A percentile compares a stretch with the other conserved stretches of the same genome.
phyloP scores from a whole-genome alignment of 2,113 vertebrate species.

The Callithrix jacchus region DNA sequence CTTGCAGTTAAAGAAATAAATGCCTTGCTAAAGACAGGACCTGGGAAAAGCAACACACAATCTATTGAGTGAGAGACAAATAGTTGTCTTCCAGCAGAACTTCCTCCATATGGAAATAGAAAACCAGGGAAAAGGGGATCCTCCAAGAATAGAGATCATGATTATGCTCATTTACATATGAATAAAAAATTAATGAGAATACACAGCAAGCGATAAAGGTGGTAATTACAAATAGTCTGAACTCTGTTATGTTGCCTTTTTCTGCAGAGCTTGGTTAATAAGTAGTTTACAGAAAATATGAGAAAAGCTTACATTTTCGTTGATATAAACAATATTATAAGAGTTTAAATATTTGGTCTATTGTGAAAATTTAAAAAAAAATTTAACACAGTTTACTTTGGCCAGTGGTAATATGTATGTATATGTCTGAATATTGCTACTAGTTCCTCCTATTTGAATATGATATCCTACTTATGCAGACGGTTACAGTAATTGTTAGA shows the following conservation, averaged over 20 bases:
- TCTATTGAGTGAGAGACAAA: background rate
- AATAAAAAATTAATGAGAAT: conserved; percentile 10
- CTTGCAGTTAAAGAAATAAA: background rate
- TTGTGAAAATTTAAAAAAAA: background rate
- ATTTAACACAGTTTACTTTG: background rate
- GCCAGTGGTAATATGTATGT: background rate
- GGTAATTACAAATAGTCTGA: background rate
- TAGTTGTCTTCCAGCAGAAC: background rate
- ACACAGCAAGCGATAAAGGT: background rate
- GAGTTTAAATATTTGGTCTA: background rate
- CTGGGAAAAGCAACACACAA: background rate
- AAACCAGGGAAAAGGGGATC: background rate
- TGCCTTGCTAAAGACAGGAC: background rate
- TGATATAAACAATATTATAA: background rate
- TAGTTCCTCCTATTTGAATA: background rate
- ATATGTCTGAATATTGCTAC: background rate
- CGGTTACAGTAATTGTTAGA: background rate
- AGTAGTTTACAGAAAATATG: background rate
- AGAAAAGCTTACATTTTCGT: background rate
- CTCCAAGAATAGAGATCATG: background rate
- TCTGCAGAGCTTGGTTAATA: background rate
- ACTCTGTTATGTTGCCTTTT: background rate
- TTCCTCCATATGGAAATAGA: background rate
- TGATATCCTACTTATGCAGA: background rate
- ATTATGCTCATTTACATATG: background rate